phyloP scores from a whole-genome alignment of 2,888 invertebrate genomes.

The Cistogaster globosa region DNA sequence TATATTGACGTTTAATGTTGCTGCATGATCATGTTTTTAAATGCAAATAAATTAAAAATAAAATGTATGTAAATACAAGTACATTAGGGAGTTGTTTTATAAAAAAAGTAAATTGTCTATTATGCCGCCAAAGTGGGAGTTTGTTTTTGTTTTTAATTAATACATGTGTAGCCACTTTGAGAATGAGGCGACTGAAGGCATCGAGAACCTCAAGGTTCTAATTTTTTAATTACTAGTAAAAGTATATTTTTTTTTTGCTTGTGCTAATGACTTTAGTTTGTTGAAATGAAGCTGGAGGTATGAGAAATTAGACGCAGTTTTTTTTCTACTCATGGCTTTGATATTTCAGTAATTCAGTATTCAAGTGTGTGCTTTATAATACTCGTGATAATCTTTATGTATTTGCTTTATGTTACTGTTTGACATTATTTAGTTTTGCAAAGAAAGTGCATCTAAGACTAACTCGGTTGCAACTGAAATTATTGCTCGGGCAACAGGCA shows the following conservation, averaged over 20 bases:
- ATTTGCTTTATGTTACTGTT: too few relatives aligned
- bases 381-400: too few relatives aligned
- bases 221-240: conserved; percentile 31
- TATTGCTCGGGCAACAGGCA: neutral
- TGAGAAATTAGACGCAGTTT: neutral
- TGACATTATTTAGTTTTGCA: too few relatives aligned
- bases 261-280: conserved; percentile 43
- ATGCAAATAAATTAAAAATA: conserved; percentile 59
- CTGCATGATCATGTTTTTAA: conserved; percentile 60
- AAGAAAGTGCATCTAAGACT: too few relatives aligned
- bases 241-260: conserved; percentile 5
- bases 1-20: conserved; percentile 70
- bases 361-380: too few relatives aligned
- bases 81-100: neutral
- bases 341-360: too few relatives aligned
- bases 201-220: conserved; percentile 1
- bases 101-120: conserved; percentile 36
- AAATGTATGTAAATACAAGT: neutral
- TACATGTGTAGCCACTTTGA: conserved; percentile 38
- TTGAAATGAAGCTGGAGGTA: conserved; percentile 4
- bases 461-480: neutral
- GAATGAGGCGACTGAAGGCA: neutral
- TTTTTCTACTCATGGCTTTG: neutral
- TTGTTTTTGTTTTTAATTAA: conserved; percentile 20
- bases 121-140: conserved; percentile 62